Conservation (phyloP, 2,113 vertebrate species). For the Oncorhynchus tshawytscha region DNA sequence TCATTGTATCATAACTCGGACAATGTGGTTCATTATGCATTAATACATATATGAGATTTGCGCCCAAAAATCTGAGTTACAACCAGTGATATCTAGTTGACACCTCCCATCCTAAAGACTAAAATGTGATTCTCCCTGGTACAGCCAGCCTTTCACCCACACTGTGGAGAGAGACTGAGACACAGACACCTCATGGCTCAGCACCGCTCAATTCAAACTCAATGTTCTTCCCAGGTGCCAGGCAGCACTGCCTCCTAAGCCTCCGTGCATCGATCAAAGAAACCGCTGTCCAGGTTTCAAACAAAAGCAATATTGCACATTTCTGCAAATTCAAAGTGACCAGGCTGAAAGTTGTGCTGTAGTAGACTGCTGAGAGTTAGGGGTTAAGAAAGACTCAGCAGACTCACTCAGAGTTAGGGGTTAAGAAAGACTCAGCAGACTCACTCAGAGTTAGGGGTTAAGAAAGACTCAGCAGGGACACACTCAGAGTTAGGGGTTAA, state of each 20-base stretch:
- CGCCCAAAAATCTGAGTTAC: no score
- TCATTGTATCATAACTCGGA: no score
- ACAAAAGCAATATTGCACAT: slow-evolving; percentile 48
- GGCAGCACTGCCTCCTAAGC: slow-evolving; percentile 50
- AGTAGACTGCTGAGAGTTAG: slow-evolving; percentile 20
- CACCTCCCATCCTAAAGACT: background rate
- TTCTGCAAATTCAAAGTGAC: slow-evolving; percentile 51
- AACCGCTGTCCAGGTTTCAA: slow-evolving; percentile 28
- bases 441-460: no score
- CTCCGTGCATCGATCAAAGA: slow-evolving; percentile 58
- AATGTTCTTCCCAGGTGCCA: slow-evolving; percentile 52
- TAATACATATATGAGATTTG: no score
- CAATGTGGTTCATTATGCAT: no score
- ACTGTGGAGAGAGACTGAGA: background rate
- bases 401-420: no score
- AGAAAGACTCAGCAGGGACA: no score
- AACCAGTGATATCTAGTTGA: no score
- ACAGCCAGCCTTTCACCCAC: background rate
- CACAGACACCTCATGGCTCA: slow-evolving; percentile 33
- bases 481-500: no score
- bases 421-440: no score
- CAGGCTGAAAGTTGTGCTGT: slow-evolving; percentile 37
- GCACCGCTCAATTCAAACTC: slow-evolving; percentile 58
- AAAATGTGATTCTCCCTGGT: background rate
- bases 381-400: background rate